Evolutionary conservation across 2,113 vertebrate genomes (phyloP).

Genomic region (Pseudorectes ferrugineus): DNA sequence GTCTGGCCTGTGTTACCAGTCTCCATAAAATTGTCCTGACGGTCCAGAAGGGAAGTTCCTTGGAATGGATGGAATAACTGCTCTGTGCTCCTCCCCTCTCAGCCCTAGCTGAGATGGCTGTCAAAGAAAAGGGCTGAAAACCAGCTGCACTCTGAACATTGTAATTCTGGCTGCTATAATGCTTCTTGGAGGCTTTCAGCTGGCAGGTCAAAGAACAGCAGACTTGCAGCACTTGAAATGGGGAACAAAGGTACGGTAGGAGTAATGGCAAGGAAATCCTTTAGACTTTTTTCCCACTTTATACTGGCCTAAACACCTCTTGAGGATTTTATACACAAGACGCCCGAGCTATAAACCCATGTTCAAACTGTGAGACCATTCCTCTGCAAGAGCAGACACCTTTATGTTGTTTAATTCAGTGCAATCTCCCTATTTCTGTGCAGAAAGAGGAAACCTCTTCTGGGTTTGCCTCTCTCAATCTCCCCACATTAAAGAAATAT

Average conservation of each 20-base stretch:
- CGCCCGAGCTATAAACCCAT: not conserved
- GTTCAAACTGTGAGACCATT: not conserved
- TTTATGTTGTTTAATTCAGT: not conserved
- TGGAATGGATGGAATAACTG: not conserved
- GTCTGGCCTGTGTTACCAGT: not conserved
- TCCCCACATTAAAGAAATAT: not conserved
- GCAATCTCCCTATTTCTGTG: not conserved
- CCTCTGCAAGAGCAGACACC: not conserved
- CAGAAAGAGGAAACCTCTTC: not conserved
- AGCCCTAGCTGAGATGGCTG: not conserved
- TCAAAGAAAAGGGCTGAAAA: constrained; percentile 11
- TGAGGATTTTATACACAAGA: not conserved
- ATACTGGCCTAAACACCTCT: not conserved
- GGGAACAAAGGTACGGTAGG: not conserved
- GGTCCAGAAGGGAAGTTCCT: not conserved
- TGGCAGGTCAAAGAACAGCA: not conserved
- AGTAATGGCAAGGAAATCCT: not conserved
- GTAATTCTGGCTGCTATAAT: not conserved
- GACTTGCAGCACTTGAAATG: not conserved
- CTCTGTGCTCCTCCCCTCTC: not conserved
- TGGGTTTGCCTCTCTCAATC: not conserved
- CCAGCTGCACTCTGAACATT: not conserved
- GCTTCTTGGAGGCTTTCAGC: not conserved
- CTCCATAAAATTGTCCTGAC: not conserved
- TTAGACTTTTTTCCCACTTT: not conserved